These are phyloP conservation scores for Drosophila eugracilis DNA, from an alignment of 1,140 invertebrate genomes.

Conservation along the genomic window DNA sequence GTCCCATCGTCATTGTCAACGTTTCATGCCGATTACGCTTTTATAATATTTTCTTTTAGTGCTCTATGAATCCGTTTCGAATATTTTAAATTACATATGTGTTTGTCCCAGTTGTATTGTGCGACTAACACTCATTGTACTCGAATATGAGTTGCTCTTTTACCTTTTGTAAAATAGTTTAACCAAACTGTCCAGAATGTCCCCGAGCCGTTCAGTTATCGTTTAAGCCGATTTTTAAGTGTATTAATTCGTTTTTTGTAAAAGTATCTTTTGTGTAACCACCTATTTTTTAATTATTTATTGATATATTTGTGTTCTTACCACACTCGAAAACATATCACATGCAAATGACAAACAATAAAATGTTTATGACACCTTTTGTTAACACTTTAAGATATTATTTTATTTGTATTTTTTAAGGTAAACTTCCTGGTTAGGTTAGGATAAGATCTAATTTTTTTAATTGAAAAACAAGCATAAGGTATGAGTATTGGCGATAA, in stretches of 20 bases:
- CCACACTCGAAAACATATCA: slow-evolving; percentile 58
- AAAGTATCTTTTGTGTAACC: slow-evolving; percentile 39
- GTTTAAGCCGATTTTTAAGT: slow-evolving; percentile 51
- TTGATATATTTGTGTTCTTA: slow-evolving; percentile 54
- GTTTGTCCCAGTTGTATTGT: slow-evolving; percentile 37
- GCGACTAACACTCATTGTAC: slow-evolving; percentile 35
- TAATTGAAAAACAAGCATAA: slow-evolving; percentile 15
- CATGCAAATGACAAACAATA: slow-evolving; percentile 61
- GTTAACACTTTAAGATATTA: slow-evolving; percentile 39
- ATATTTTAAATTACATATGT: slow-evolving; percentile 51
- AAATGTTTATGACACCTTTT: slow-evolving; percentile 63
- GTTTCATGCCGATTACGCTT: slow-evolving; percentile 50
- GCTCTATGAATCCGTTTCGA: slow-evolving; percentile 14
- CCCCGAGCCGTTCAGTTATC: slow-evolving; percentile 17
- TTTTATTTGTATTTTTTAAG: slow-evolving; percentile 26
- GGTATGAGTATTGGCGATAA: slow-evolving; percentile 14
- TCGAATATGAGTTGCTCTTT: slow-evolving; percentile 53
- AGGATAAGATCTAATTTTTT: slow-evolving; percentile 1
- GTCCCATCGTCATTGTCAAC: slow-evolving; percentile 27
- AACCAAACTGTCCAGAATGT: slow-evolving; percentile 20
- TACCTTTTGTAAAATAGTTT: slow-evolving; percentile 74
- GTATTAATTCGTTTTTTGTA: slow-evolving; percentile 27
- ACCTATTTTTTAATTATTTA: slow-evolving; percentile 62
- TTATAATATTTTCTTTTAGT: slow-evolving; percentile 27
- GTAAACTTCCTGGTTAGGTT: no score